These are phyloP conservation scores for Brassicogethes aeneus DNA, from an alignment of 2,888 invertebrate species.

Conservation along the genomic window DNA sequence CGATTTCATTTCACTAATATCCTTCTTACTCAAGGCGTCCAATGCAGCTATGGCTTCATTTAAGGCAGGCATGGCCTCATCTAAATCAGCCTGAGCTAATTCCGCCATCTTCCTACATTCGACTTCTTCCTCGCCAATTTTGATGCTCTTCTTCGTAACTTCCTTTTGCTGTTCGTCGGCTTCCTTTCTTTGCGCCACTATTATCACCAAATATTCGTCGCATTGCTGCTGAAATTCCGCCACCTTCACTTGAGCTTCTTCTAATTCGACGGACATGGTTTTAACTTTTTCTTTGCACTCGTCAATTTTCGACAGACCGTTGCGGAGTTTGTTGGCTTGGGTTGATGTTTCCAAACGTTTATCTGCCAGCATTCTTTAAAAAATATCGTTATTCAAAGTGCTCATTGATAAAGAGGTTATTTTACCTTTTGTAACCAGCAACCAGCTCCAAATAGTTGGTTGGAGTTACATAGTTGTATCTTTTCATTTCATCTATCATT, in stretches of 20 bases:
- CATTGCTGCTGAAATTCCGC: conserved; percentile 73
- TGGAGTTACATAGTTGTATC: conserved; percentile 83
- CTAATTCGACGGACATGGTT: conserved; percentile 76
- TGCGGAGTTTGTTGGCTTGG: conserved; percentile 70
- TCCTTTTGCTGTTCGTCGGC: conserved; percentile 74
- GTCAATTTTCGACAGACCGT: conserved; percentile 78
- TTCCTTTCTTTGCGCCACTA: conserved; percentile 70
- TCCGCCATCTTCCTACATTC: conserved; percentile 76
- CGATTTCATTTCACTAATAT: conserved; percentile 83
- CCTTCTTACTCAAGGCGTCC: conserved; percentile 75
- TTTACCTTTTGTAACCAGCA: conserved; percentile 70
- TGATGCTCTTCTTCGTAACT: conserved; percentile 59
- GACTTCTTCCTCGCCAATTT: conserved; percentile 71
- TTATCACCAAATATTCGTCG: conserved; percentile 74
- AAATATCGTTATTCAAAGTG: neutral
- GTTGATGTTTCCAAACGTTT: conserved; percentile 64
- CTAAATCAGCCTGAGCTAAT: conserved; percentile 73
- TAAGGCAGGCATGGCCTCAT: conserved; percentile 78
- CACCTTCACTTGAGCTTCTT: conserved; percentile 66
- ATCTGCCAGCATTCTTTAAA: conserved; percentile 54
- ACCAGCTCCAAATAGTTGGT: conserved; percentile 82
- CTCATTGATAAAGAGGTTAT: conserved; percentile 1
- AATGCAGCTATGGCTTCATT: conserved; percentile 74
- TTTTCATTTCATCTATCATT: conserved; percentile 70
- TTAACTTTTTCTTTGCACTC: conserved; percentile 76